phyloP scores from a whole-genome alignment of 2,888 invertebrate genomes.

The Philaethria dido region DNA sequence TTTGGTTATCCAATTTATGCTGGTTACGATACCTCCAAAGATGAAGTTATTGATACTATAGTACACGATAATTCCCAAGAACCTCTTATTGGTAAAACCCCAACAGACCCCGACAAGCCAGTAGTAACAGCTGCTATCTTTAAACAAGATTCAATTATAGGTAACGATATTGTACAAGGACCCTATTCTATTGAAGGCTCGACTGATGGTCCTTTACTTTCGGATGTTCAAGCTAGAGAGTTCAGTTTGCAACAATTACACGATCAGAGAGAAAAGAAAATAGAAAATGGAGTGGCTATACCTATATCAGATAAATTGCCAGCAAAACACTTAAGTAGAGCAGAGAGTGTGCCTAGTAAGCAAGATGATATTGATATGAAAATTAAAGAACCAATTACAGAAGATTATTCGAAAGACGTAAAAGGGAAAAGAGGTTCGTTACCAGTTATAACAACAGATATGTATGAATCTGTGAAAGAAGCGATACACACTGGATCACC shows the following conservation, averaged over 20 bases:
- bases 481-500: conserved; percentile 81
- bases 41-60: conserved; percentile 64
- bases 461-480: conserved; percentile 83
- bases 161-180: conserved; percentile 71
- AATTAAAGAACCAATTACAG: conserved; percentile 67
- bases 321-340: conserved; percentile 66
- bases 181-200: conserved; percentile 80
- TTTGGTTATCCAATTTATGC: conserved; percentile 87
- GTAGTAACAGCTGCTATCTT: conserved; percentile 88
- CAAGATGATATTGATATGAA: conserved; percentile 68
- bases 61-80: conserved; percentile 76
- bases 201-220: conserved; percentile 77
- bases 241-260: conserved; percentile 73
- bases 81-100: conserved; percentile 75
- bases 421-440: conserved; percentile 73
- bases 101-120: conserved; percentile 84
- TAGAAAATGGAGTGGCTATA: conserved; percentile 71
- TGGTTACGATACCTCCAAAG: conserved; percentile 80
- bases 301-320: conserved; percentile 63
- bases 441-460: conserved; percentile 75
- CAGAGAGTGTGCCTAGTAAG: conserved; percentile 82
- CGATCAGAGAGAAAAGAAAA: conserved; percentile 68
- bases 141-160: conserved; percentile 85
- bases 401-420: conserved; percentile 65
- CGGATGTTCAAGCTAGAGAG: conserved; percentile 79